Conservation (phyloP, 2,113 vertebrate genomes). For the Genyomyrus donnyi region DNA sequence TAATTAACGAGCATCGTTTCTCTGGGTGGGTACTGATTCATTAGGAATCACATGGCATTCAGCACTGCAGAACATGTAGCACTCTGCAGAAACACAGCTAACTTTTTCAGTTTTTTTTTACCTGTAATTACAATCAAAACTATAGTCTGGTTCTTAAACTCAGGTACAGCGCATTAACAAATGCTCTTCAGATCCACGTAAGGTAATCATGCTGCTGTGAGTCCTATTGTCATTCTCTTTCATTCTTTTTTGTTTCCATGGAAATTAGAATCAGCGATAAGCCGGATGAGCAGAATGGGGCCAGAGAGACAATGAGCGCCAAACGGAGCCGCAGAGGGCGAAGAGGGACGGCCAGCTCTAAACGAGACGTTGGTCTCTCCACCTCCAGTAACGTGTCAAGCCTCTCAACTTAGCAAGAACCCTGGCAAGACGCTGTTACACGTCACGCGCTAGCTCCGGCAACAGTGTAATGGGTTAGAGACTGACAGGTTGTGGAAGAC, state of each 20-base stretch:
- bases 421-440: background rate
- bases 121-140: slow-evolving; percentile 26
- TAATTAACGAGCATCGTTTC: slow-evolving; percentile 58
- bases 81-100: slow-evolving; percentile 23
- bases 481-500: background rate
- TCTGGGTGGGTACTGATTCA: slow-evolving; percentile 61
- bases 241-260: background rate
- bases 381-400: background rate
- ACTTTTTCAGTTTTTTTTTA: slow-evolving; percentile 35
- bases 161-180: background rate
- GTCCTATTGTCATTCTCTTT: background rate
- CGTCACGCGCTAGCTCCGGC: background rate
- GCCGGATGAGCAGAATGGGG: background rate
- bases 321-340: background rate
- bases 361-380: background rate
- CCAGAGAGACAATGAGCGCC: background rate
- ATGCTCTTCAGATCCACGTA: background rate
- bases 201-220: background rate
- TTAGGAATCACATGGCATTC: slow-evolving; percentile 54
- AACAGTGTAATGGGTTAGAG: background rate
- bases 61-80: background rate
- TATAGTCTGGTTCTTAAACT: background rate
- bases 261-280: slow-evolving; percentile 38
- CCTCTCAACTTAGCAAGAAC: background rate
- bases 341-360: background rate